These are phyloP conservation scores for Patella pellucida DNA, from an alignment of 2,888 invertebrate genomes.

Conservation along the genomic window DNA sequence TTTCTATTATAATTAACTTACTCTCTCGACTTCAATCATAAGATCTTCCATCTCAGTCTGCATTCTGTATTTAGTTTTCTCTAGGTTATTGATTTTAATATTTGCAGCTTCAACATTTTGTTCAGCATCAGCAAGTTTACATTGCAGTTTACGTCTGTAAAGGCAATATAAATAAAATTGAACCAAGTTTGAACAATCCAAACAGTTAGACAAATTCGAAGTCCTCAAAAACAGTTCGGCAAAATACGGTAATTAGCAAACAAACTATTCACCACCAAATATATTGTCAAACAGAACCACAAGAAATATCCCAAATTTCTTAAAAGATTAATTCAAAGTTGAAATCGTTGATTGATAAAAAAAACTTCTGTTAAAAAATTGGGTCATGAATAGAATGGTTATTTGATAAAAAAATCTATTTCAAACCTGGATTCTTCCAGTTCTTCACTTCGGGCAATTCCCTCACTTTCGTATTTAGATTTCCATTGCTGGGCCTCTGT, in stretches of 20 bases:
- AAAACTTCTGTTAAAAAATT: no score
- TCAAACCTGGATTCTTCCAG: conserved; percentile 69
- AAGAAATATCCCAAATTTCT: no score
- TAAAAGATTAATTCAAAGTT: no score
- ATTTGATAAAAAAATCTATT: no score
- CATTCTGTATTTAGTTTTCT: conserved; percentile 97
- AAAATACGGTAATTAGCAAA: no score
- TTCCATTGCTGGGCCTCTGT: conserved; percentile 97
- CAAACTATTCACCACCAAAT: no score
- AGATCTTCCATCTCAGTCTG: conserved; percentile 81
- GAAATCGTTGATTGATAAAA: no score
- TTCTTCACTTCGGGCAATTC: conserved; percentile 74
- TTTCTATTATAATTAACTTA: background rate
- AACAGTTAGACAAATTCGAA: no score
- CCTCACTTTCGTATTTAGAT: conserved; percentile 94
- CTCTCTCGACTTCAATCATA: conserved; percentile 13
- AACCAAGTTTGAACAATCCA: no score
- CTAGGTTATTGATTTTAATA: conserved; percentile 81
- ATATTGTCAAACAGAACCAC: no score
- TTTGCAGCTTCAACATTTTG: conserved; percentile 86
- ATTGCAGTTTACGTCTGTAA: conserved; percentile 80
- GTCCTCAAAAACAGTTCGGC: no score
- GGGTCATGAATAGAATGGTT: no score
- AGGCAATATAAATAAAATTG: background rate
- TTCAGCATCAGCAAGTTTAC: conserved; percentile 95